Percentiles rank a stretch among this genome's conserved stretches.
Evolutionary conservation across 2,113 vertebrate genomes (phyloP).

Genomic region (Cyphomyrus plagiostoma): DNA sequence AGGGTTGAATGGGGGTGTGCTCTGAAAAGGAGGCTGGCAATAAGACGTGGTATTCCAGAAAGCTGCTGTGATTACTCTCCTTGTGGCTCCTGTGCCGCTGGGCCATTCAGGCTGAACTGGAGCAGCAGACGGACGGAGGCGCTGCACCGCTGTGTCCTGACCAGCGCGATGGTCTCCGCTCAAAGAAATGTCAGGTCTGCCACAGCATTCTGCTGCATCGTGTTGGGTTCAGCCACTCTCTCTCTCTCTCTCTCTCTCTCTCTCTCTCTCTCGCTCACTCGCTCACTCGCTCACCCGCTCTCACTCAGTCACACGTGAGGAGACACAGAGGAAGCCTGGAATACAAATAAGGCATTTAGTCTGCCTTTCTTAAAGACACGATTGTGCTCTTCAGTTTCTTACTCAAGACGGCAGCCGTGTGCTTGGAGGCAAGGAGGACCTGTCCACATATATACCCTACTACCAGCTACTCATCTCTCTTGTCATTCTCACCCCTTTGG

Average conservation of each 20-base stretch:
- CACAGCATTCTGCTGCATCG: constrained; percentile 61
- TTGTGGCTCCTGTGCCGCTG: not conserved
- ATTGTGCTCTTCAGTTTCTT: constrained; percentile 50
- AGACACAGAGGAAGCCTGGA: constrained; percentile 49
- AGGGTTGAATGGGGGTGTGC: constrained; percentile 26
- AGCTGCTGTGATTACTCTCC: not conserved
- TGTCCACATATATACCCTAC: constrained; percentile 14
- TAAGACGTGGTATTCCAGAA: constrained; percentile 45
- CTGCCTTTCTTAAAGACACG: constrained; percentile 56
- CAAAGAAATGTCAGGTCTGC: constrained; percentile 61
- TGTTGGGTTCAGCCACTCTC: constrained; percentile 49
- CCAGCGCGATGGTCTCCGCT: constrained; percentile 48
- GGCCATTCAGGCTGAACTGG: constrained; percentile 19
- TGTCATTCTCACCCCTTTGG: not conserved
- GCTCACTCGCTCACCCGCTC: constrained; percentile 45
- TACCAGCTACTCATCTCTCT: constrained; percentile 26
- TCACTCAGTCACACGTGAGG: constrained; percentile 57
- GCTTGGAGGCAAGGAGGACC: constrained; percentile 5
- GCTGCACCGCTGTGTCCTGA: constrained; percentile 37
- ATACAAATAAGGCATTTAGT: constrained; percentile 62
- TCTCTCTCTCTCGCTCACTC: constrained; percentile 28
- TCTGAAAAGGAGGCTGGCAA: not conserved
- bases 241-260: constrained; percentile 25
- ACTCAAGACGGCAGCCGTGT: constrained; percentile 17
- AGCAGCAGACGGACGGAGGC: constrained; percentile 39